Evolutionary conservation across 2,797 vertebrate genomes (phyloP).

Genomic region (Eupleurogrammus muticus): DNA sequence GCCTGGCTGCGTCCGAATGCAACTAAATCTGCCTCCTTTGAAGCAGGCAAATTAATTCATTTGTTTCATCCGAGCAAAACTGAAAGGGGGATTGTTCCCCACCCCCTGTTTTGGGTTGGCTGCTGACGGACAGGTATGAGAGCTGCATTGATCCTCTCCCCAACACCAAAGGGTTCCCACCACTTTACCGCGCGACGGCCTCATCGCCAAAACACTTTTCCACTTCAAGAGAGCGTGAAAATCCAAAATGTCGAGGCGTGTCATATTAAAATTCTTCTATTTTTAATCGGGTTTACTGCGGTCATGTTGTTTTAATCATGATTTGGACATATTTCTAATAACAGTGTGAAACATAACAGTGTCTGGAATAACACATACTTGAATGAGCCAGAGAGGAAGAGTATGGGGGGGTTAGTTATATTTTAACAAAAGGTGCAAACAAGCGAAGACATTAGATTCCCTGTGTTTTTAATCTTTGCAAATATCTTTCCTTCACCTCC

Average conservation of each 20-base stretch:
- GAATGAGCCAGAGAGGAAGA: neutral
- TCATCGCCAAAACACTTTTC: conserved; percentile 30
- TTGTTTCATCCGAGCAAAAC: neutral
- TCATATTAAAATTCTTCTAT: conserved; percentile 26
- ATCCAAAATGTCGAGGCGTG: conserved; percentile 9
- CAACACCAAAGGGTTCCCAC: conserved; percentile 20
- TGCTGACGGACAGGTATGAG: neutral
- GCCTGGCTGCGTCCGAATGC: neutral
- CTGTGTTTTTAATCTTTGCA: neutral
- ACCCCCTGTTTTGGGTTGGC: neutral
- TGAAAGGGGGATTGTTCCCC: neutral
- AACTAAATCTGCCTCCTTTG: too few species aligned
- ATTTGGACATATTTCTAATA: conserved; percentile 12
- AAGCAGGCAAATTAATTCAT: neutral
- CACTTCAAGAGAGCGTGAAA: conserved; percentile 36
- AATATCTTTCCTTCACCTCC: neutral
- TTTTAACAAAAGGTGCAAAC: conserved; percentile 2
- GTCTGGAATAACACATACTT: neutral
- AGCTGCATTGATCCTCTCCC: neutral
- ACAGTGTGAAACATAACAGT: neutral
- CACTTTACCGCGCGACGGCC: conserved; percentile 12
- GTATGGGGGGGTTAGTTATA: neutral
- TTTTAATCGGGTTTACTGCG: conserved; percentile 15
- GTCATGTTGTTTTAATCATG: conserved; percentile 7
- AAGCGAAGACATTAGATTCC: neutral